These are phyloP conservation scores for Amorpha juglandis DNA, from an alignment of 2,888 invertebrate species.

Conservation along the genomic window DNA sequence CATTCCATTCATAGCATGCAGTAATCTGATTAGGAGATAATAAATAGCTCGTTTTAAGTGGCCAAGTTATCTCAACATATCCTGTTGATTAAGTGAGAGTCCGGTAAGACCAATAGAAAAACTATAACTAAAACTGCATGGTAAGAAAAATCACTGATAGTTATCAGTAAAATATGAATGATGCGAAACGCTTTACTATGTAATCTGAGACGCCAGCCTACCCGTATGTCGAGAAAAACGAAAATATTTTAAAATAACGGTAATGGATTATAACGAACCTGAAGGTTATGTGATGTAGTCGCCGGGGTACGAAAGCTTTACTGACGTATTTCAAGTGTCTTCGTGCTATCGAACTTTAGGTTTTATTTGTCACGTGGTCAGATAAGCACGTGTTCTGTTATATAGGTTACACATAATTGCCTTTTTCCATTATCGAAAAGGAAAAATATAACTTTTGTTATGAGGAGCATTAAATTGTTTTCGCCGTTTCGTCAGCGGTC, in stretches of 20 bases:
- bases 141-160: slow-evolving; percentile 13
- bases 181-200: slow-evolving; percentile 9
- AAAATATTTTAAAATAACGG: background rate
- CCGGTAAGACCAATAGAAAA: slow-evolving; percentile 9
- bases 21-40: slow-evolving; percentile 18
- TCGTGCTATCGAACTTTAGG: slow-evolving; percentile 4
- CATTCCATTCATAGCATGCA: background rate
- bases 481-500: background rate
- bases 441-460: background rate
- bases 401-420: slow-evolving; percentile 4
- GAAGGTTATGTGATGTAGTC: background rate
- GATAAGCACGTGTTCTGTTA: slow-evolving; percentile 1
- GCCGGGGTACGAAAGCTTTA: background rate
- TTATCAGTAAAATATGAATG: slow-evolving; percentile 11
- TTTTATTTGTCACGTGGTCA: slow-evolving; percentile 5
- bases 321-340: slow-evolving; percentile 14
- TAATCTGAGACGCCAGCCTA: background rate
- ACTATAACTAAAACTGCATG: slow-evolving; percentile 16
- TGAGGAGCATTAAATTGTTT: background rate
- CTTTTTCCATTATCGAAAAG: slow-evolving; percentile 3
- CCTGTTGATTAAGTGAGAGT: slow-evolving; percentile 18
- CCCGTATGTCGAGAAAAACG: background rate
- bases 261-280: background rate
- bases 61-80: slow-evolving; percentile 17
- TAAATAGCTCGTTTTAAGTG: slow-evolving; percentile 21